phyloP scores from a whole-genome alignment of 2,797 vertebrate genomes.

The Coccyzus lansbergi region DNA sequence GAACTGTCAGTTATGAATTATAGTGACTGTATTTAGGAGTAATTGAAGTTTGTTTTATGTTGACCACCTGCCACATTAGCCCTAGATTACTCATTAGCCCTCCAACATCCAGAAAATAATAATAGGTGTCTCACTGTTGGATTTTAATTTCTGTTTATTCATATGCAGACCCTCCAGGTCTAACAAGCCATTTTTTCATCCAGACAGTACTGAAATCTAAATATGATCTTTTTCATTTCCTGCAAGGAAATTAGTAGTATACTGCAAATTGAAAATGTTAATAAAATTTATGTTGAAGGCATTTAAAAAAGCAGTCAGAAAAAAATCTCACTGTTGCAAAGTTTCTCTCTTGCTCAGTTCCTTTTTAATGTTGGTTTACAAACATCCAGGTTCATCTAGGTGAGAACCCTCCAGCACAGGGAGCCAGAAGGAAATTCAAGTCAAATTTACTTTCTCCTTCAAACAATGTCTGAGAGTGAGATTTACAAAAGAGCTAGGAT shows the following conservation, averaged over 20 bases:
- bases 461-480: background rate
- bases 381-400: background rate
- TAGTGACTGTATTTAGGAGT: background rate
- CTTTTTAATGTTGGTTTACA: background rate
- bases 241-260: background rate
- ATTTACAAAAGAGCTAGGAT: background rate
- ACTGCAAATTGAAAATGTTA: background rate
- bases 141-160: constrained; percentile 8
- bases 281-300: background rate
- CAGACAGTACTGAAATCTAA: background rate
- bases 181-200: background rate
- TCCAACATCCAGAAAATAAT: background rate
- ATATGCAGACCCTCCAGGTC: background rate
- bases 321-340: background rate
- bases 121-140: background rate
- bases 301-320: background rate
- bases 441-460: background rate
- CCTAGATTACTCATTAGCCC: background rate
- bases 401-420: background rate
- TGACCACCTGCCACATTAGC: background rate
- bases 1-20: background rate
- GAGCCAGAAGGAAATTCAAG: background rate
- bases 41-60: background rate
- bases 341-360: background rate
- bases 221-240: background rate